These are phyloP conservation scores for Eretmochelys imbricata DNA, from an alignment of 2,113 vertebrate genomes.

Conservation along the genomic window DNA sequence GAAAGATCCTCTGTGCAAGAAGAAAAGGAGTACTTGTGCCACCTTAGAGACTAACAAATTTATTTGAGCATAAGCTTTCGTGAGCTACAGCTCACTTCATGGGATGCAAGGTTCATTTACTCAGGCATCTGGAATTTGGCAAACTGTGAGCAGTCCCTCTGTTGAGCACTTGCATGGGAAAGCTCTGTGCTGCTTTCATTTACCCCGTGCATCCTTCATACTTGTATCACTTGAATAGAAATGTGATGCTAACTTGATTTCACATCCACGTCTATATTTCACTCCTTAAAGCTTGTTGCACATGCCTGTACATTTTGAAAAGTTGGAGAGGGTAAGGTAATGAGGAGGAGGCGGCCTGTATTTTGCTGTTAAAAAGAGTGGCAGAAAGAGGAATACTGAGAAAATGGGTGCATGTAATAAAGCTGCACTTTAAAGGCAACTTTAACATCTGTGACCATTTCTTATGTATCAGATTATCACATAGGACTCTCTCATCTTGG, in stretches of 20 bases:
- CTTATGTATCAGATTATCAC: too few species aligned
- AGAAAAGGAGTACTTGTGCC: too few species aligned
- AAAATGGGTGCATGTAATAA: background rate
- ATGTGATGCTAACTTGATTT: background rate
- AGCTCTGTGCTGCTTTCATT: background rate
- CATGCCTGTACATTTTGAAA: too few species aligned
- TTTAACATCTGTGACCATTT: background rate
- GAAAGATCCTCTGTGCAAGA: background rate
- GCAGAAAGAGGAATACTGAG: too few species aligned
- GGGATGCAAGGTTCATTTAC: background rate
- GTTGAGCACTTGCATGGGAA: background rate
- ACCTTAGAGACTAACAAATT: too few species aligned
- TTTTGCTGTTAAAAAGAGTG: background rate
- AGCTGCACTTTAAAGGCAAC: background rate
- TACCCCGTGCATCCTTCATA: background rate
- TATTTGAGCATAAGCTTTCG: too few species aligned
- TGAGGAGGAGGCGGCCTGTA: background rate
- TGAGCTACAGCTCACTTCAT: too few species aligned
- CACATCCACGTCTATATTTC: background rate
- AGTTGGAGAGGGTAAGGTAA: background rate
- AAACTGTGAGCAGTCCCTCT: background rate
- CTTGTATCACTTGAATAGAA: background rate
- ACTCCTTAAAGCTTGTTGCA: background rate
- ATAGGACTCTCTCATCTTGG: too few species aligned
- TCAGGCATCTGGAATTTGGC: background rate